Conservation (phyloP, 2,797 vertebrate species). For the Pyrocephalus nanus region DNA sequence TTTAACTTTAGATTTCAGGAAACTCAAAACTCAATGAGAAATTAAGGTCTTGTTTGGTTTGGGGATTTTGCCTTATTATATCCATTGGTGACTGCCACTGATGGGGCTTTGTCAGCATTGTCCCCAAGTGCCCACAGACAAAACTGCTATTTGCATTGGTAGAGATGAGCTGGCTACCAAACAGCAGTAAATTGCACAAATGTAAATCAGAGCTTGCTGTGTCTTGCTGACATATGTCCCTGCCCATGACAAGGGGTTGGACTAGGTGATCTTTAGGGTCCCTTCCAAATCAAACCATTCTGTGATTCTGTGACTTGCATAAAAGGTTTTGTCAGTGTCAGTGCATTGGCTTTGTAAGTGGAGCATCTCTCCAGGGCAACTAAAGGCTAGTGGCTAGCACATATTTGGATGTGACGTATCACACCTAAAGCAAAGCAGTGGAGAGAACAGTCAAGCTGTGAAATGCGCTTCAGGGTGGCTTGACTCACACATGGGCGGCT, state of each 20-base stretch:
- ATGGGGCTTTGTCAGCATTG: constrained; percentile 2
- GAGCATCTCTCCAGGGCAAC: background rate
- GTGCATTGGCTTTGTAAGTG: background rate
- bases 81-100: constrained; percentile 7
- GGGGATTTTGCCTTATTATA: constrained; percentile 53
- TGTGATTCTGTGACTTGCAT: background rate
- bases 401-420: background rate
- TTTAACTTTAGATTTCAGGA: constrained; percentile 26
- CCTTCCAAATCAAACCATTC: background rate
- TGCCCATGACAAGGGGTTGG: accelerated
- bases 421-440: background rate
- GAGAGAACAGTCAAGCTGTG: background rate
- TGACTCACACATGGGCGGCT: accelerated
- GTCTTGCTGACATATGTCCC: background rate
- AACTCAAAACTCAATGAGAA: constrained; percentile 38
- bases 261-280: background rate
- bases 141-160: constrained; percentile 48
- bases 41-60: constrained; percentile 59
- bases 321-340: background rate
- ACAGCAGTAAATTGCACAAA: constrained; percentile 27
- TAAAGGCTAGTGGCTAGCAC: background rate
- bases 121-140: background rate
- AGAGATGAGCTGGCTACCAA: constrained; percentile 7
- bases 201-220: background rate
- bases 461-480: background rate